These are phyloP conservation scores for Spinibarbus caldwelli DNA, from an alignment of 2,797 vertebrate genomes.

Conservation along the genomic window DNA sequence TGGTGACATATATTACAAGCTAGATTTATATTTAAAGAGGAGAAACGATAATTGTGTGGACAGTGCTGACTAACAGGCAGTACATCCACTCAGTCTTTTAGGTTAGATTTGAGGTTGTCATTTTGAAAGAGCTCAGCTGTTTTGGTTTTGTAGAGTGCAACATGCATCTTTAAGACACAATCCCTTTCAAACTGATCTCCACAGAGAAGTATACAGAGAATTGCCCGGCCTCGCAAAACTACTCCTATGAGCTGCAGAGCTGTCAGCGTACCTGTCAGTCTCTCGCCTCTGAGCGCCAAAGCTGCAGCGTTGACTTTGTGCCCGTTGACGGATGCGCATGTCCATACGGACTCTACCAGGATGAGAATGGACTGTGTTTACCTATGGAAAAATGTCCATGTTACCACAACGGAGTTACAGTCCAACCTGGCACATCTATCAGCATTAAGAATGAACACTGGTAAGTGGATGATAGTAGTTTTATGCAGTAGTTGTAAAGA, in stretches of 20 bases:
- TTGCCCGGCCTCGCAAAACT: slow-evolving; percentile 86
- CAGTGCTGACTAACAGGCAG: too few species aligned
- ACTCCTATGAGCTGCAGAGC: slow-evolving; percentile 85
- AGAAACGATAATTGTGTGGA: too few species aligned
- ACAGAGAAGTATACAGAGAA: slow-evolving; percentile 80
- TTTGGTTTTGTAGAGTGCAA: not conserved
- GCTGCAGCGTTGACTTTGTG: slow-evolving; percentile 80
- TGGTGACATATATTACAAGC: too few species aligned
- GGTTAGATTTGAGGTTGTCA: not conserved
- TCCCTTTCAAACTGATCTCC: slow-evolving; percentile 38
- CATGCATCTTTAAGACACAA: not conserved
- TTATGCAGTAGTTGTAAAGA: not conserved
- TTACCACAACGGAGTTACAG: slow-evolving; percentile 75
- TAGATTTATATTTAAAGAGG: too few species aligned
- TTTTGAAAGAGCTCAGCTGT: not conserved
- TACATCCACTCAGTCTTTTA: not conserved
- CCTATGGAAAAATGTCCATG: slow-evolving; percentile 85
- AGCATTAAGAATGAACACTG: not conserved
- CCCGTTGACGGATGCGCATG: slow-evolving; percentile 94
- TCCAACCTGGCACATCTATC: not conserved
- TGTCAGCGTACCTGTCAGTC: slow-evolving; percentile 90
- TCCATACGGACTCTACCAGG: slow-evolving; percentile 78
- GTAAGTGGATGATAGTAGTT: slow-evolving; percentile 39
- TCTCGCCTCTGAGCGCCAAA: slow-evolving; percentile 76
- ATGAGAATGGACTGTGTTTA: slow-evolving; percentile 83